phyloP scores from a whole-genome alignment of 2,113 vertebrate species.

The Blennius ocellaris region DNA sequence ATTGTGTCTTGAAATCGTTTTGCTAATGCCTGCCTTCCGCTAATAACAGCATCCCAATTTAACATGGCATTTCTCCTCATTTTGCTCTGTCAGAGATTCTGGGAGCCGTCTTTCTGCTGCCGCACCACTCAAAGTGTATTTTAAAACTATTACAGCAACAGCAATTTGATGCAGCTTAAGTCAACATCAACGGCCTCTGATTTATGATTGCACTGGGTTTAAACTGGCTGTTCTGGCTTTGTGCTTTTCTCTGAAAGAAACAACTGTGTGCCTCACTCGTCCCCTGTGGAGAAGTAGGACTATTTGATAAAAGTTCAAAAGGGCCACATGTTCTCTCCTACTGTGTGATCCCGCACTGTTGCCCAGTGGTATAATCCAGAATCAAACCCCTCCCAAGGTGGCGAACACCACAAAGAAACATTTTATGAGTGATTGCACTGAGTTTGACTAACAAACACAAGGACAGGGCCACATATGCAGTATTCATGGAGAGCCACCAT shows the following conservation, averaged over 20 bases:
- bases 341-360: constrained; percentile 58
- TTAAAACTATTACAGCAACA: background rate
- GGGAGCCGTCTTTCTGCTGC: background rate
- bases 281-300: constrained; percentile 14
- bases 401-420: constrained; percentile 37
- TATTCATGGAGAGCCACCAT: constrained; percentile 17
- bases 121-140: background rate
- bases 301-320: constrained; percentile 60
- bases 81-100: background rate
- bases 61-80: background rate
- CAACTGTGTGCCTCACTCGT: constrained; percentile 17
- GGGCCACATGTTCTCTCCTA: constrained; percentile 64
- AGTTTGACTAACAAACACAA: constrained; percentile 29
- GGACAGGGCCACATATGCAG: constrained; percentile 14
- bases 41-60: too few relatives aligned
- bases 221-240: constrained; percentile 12
- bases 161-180: constrained; percentile 12
- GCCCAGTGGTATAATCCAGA: constrained; percentile 57
- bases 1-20: too few relatives aligned
- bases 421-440: constrained; percentile 41
- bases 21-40: too few relatives aligned
- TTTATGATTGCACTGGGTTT: constrained; percentile 17
- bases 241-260: constrained; percentile 18
- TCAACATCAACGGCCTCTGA: constrained; percentile 5
- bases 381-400: constrained; percentile 58